Conservation (phyloP, 2,797 vertebrate genomes). For the Macrochelys suwanniensis region DNA sequence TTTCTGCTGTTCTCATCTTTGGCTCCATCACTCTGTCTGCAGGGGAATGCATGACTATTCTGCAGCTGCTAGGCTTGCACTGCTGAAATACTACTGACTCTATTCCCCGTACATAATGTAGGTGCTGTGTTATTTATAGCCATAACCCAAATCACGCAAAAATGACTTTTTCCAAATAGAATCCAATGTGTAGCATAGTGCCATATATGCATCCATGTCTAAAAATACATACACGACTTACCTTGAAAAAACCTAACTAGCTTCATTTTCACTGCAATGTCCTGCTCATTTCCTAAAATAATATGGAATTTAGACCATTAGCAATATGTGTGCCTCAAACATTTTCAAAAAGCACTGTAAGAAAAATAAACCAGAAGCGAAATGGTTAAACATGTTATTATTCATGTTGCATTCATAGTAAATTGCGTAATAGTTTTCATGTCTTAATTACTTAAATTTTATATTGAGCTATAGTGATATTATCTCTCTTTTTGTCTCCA, state of each 20-base stretch:
- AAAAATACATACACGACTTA: conserved; percentile 20
- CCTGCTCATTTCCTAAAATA: neutral
- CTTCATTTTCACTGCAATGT: neutral
- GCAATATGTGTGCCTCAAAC: neutral
- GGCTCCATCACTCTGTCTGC: conserved; percentile 36
- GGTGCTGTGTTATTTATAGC: conserved; percentile 57
- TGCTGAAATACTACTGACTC: conserved; percentile 27
- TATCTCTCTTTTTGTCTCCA: conserved; percentile 88
- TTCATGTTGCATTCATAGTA: conserved; percentile 83
- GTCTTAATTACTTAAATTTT: conserved; percentile 91
- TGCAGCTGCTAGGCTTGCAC: conserved; percentile 47
- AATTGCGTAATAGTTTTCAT: conserved; percentile 89
- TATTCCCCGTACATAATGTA: conserved; percentile 8
- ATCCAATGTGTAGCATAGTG: conserved; percentile 33
- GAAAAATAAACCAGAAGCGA: conserved; percentile 14
- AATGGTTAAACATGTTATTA: conserved; percentile 83
- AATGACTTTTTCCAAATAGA: conserved; percentile 44
- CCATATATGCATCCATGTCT: conserved; percentile 37
- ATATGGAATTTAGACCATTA: neutral
- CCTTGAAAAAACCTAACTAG: neutral
- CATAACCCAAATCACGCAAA: conserved; percentile 50
- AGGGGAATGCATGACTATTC: conserved; percentile 49
- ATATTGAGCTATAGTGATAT: conserved; percentile 87
- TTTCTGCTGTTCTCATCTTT: conserved; percentile 10
- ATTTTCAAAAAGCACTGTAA: neutral